Evolutionary conservation across 2,113 vertebrate genomes (phyloP).

Genomic region (Tapirus terrestris): DNA sequence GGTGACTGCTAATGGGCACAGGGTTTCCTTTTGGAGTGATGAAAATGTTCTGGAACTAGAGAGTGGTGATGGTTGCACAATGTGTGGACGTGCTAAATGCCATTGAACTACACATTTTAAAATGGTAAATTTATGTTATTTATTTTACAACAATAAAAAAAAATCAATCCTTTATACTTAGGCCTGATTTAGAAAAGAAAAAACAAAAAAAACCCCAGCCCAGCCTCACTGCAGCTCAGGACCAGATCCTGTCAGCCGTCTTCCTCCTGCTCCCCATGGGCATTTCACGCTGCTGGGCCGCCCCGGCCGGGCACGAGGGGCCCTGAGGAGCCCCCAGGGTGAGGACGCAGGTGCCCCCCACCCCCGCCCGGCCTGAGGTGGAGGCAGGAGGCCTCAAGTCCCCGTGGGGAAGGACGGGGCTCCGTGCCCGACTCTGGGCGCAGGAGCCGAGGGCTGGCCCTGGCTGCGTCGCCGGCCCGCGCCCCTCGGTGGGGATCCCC

Average conservation of each 20-base stretch:
- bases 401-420: accelerated
- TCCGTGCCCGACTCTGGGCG: accelerated
- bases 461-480: accelerated
- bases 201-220: not conserved
- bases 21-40: not conserved
- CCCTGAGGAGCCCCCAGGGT: too few relatives aligned
- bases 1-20: accelerated
- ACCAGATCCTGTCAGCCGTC: accelerated
- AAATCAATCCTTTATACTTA: not conserved
- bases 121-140: accelerated
- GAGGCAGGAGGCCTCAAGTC: not conserved
- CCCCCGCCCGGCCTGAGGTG: too few relatives aligned
- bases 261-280: accelerated
- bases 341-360: not conserved
- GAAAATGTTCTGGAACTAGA: accelerated
- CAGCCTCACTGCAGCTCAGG: accelerated
- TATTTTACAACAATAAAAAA: not conserved
- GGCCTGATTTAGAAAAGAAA: not conserved
- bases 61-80: accelerated
- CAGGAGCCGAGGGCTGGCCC: not conserved
- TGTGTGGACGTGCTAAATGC: accelerated
- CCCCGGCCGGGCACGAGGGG: too few relatives aligned
- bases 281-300: accelerated
- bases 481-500: not conserved
- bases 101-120: accelerated